Base-by-base conservation (phyloP, 1,140 invertebrate genomes). In the Zaprionus davidi region DNA sequence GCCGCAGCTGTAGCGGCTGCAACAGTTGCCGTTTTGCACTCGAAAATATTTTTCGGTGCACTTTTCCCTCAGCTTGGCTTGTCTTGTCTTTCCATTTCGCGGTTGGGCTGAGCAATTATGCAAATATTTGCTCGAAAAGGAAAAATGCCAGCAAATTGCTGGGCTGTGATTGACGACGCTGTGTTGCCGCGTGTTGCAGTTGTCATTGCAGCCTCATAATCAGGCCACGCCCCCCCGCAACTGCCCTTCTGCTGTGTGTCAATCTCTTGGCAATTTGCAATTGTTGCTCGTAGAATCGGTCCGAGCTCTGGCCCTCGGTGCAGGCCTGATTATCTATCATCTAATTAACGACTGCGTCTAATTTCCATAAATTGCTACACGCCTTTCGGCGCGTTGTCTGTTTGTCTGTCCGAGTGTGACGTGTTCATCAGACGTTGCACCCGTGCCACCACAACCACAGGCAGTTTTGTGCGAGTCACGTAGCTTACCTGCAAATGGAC, bases 371-470 rank as follows among this genome's bases (percentile, higher is more conserved):
- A 63, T 82, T 82, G 44, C 60, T 74, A 53, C 76, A 83, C 74
- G 80, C 71, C 71, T 79, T 56, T 66, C 65, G 76, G 57, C 73
- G 36, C 74, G 73, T 58, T 34, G 49, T 53, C 34, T 31, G 46
- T 64, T n/a, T 59, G 69, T 79, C 76, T 80, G 80, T 59, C 70
- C 78, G 66, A 79, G 44, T 81, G 81, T 81, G 86, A 90, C 85
- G 85, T 88, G 85, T 88, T 88, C 82, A 88, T 90, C 81, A 88
- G 78, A 85, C 81, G 71, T 88, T 88, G 81, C 85, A 85, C 85
- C 69, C 70, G 59, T 56, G 64, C 63, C 57, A 17, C 12, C 15
- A n/a, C 15, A 41, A n/a, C n/a, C 38, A 46, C 38, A 53, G 51
- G 36, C 38, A 49, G 51, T 76, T 75, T 66, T 58, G 75, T 79